Evolutionary conservation across 2,888 invertebrate genomes (phyloP).

Genomic region (Choristoneura rosaceana): DNA sequence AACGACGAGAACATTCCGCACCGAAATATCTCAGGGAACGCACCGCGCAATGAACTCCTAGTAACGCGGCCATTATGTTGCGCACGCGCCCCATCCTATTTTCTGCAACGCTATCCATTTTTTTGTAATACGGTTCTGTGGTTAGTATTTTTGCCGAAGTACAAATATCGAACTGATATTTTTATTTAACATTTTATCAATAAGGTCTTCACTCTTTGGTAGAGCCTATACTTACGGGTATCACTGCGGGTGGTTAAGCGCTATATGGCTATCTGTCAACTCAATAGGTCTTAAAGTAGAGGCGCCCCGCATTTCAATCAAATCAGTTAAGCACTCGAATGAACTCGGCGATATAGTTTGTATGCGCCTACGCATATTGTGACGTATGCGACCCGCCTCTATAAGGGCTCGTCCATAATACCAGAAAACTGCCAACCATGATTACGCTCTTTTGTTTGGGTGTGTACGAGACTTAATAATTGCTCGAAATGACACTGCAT

Average conservation of each 20-base stretch:
- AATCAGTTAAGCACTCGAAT: constrained; percentile 20
- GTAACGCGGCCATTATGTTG: not conserved
- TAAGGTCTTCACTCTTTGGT: too few relatives aligned
- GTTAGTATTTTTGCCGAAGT: not conserved
- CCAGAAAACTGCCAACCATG: constrained; percentile 9
- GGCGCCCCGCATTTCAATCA: constrained; percentile 38
- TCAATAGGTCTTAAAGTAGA: constrained; percentile 21
- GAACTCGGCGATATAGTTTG: constrained; percentile 13
- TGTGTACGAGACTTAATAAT: not conserved
- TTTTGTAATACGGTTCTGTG: not conserved
- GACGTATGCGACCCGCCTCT: constrained; percentile 68
- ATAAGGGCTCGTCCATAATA: constrained; percentile 38
- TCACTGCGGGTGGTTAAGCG: not conserved
- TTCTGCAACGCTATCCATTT: not conserved
- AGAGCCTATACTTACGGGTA: not conserved
- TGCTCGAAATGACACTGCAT: constrained; percentile 20
- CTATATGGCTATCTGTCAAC: not conserved
- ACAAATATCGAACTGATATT: not conserved
- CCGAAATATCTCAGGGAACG: constrained; percentile 19
- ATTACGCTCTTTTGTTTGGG: not conserved
- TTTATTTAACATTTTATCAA: not conserved
- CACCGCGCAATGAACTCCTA: not conserved
- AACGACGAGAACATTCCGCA: constrained; percentile 25
- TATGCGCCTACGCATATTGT: constrained; percentile 45
- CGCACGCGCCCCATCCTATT: too few relatives aligned